These are phyloP conservation scores for Mesochorus sp. DNA, from an alignment of 2,888 invertebrate species.

Conservation along the genomic window DNA sequence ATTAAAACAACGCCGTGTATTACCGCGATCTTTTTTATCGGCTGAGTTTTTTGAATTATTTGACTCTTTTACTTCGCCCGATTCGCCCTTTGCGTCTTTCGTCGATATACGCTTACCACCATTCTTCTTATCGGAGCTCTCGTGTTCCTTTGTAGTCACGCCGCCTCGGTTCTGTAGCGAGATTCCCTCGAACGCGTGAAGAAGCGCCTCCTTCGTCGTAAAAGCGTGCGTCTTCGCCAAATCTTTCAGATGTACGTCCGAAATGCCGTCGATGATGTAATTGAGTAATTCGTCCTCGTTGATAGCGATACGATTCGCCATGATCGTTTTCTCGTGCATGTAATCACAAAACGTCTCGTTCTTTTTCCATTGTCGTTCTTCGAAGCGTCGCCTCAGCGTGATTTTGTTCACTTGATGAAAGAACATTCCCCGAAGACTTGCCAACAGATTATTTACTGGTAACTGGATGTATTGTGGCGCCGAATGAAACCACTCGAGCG, in stretches of 20 bases:
- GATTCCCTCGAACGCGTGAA: slow-evolving; percentile 13
- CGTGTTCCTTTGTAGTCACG: background rate
- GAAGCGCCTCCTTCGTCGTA: slow-evolving; percentile 4
- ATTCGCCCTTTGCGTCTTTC: background rate
- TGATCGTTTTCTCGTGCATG: slow-evolving; percentile 24
- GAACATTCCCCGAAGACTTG: slow-evolving; percentile 13
- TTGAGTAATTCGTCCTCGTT: slow-evolving; percentile 7
- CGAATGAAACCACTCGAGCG: slow-evolving; percentile 3
- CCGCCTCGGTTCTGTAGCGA: background rate
- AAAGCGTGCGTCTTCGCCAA: background rate
- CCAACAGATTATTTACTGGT: background rate
- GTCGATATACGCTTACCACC: background rate
- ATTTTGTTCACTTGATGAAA: slow-evolving; percentile 19
- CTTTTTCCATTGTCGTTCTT: slow-evolving; percentile 23
- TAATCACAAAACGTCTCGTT: slow-evolving; percentile 17
- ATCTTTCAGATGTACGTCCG: slow-evolving; percentile 5
- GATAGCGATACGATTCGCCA: slow-evolving; percentile 13
- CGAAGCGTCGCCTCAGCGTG: slow-evolving; percentile 16
- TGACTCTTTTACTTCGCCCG: background rate
- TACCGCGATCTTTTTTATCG: background rate
- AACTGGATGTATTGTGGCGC: slow-evolving; percentile 2
- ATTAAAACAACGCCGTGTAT: background rate
- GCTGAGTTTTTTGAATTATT: background rate
- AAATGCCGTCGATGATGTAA: slow-evolving; percentile 22
- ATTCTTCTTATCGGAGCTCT: background rate